These are phyloP conservation scores for Pseudorasbora parva DNA, from an alignment of 2,113 vertebrate species.

Conservation along the genomic window DNA sequence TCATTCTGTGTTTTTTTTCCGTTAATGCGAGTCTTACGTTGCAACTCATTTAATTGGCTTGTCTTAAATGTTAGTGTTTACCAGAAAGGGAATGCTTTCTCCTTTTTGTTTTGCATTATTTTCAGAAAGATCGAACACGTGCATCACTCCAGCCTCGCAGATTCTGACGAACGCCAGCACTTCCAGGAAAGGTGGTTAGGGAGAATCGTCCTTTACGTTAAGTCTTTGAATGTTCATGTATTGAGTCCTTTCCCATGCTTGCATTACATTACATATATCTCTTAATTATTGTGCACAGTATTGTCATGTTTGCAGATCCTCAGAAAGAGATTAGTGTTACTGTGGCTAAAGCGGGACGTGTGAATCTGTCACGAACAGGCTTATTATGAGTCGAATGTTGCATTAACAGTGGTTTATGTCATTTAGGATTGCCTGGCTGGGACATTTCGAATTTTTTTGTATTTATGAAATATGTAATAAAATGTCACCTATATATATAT, in stretches of 20 bases:
- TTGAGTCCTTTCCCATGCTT: constrained; percentile 3
- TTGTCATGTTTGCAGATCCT: constrained; percentile 20
- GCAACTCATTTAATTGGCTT: not conserved
- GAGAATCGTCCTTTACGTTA: not conserved
- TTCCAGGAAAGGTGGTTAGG: not conserved
- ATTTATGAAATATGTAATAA: constrained; percentile 71
- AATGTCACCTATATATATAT: constrained; percentile 67
- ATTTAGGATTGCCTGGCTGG: constrained; percentile 60
- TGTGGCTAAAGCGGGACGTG: too few species aligned
- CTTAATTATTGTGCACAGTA: constrained; percentile 33
- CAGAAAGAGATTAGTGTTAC: constrained; percentile 19
- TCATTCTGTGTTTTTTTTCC: not conserved
- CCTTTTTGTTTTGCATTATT: constrained; percentile 38
- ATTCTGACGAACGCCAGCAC: not conserved
- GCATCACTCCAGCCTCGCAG: too few species aligned
- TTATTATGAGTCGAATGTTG: not conserved
- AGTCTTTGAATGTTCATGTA: not conserved
- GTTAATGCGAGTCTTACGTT: not conserved
- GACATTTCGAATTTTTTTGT: constrained; percentile 52
- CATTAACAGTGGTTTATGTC: constrained; percentile 67
- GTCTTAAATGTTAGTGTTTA: constrained; percentile 62
- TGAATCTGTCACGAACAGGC: constrained; percentile 6
- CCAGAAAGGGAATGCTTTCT: constrained; percentile 70
- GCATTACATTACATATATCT: not conserved
- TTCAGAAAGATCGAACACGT: not conserved